A percentile compares a stretch with the other conserved stretches of the same genome.
phyloP scores from a whole-genome alignment of 1,140 invertebrate genomes.

The Sogatella furcifera region DNA sequence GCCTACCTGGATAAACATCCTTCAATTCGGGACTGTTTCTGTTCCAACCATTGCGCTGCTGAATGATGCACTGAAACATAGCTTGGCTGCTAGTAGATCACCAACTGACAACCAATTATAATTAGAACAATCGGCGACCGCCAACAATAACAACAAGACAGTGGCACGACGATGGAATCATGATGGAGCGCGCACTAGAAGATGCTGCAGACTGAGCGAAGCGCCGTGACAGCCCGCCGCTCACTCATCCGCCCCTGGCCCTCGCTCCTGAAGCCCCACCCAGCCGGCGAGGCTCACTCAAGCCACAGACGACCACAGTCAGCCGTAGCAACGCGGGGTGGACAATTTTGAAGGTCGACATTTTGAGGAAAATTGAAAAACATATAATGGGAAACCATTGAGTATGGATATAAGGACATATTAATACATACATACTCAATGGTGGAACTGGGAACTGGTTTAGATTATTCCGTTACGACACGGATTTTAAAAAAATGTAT shows the following conservation, averaged over 20 bases:
- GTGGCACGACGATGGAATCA: too few species aligned
- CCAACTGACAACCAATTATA: neutral
- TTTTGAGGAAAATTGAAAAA: too few species aligned
- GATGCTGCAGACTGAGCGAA: slow-evolving; percentile 12
- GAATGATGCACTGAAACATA: slow-evolving; percentile 76
- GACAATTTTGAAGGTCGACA: too few species aligned
- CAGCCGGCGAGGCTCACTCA: neutral
- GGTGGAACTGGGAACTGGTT: too few species aligned
- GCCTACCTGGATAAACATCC: slow-evolving; percentile 64
- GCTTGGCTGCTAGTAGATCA: neutral
- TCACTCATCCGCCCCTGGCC: neutral
- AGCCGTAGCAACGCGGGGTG: too few species aligned
- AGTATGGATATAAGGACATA: too few species aligned
- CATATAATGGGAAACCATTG: too few species aligned
- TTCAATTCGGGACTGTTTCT: slow-evolving; percentile 57
- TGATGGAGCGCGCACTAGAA: neutral
- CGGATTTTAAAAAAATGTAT: too few species aligned
- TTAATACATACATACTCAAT: too few species aligned
- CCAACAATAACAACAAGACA: too few species aligned
- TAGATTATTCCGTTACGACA: too few species aligned
- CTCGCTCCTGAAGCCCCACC: neutral
- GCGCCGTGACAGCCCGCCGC: neutral
- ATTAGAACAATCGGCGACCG: neutral
- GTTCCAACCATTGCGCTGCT: slow-evolving; percentile 66
- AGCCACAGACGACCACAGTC: too few species aligned